Evolutionary conservation across 2,888 invertebrate species (phyloP), one percentile per base, ranked within the genome.

Genomic region (Nematopogon swammerdamellus): DNA sequence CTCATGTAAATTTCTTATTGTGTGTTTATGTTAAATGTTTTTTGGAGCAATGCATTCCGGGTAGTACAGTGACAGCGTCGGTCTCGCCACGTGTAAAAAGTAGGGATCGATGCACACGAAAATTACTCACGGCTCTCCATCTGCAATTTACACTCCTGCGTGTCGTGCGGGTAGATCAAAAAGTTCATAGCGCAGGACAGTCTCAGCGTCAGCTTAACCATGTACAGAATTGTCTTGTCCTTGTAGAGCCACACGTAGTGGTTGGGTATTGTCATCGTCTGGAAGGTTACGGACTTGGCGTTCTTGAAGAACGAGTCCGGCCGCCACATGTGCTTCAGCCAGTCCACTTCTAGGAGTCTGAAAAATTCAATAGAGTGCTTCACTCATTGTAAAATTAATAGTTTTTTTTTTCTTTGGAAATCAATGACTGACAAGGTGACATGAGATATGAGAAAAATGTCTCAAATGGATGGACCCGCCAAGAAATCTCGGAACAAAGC

Each of bases 171-270:
- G 70, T 95, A 96, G 62, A 94, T 92, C 61, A 92, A 86, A 67
- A 95, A 94, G 70, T 95, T 93, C 95, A 96, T 96, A 1, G 93
- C 93, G 62, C 95, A 96, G 0, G 94, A 95, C 29, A 96, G 72
- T 55, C 89, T 89, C 54, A 95, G 68, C 0, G 95, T 95, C 57
- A 95, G 85, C 85, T 95, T 95, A 62, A 92, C 88, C 87, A 91
- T 91, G 67, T 94, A 95, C 18, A 91, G 75, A 56, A 91, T 93
- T 16, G 88, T 89, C 69, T 91, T 91, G 63, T 91, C 91, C 67
- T 88, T 89, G 68, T 94, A 93, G 51, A 95, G 76, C 92, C 94
- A 94, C 62, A 95, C 86, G 68, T 95, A 95, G 68, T 95, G 94
- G 76, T 95, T 95, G 1, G 95, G 95, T 56, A 95, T 92, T 43